Conservation (phyloP, 2,888 invertebrate genomes). For the Strigamia transsilvanica region DNA sequence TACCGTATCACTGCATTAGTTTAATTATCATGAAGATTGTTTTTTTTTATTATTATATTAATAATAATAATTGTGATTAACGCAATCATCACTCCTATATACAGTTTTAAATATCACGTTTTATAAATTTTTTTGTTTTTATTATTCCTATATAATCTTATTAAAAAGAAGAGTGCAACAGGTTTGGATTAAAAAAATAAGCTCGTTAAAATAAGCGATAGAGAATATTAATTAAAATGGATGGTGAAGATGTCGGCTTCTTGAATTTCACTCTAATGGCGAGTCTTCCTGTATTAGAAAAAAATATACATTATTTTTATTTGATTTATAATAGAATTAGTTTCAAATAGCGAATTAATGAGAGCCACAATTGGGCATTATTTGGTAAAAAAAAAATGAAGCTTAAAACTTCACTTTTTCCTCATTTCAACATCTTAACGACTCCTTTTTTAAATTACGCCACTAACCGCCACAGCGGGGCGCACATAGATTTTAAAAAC, state of each 20-base stretch:
- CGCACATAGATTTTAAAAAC: too few relatives aligned
- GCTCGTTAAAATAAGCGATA: not conserved
- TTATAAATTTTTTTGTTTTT: not conserved
- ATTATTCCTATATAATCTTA: constrained; percentile 17
- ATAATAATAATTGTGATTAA: not conserved
- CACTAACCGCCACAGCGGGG: too few relatives aligned
- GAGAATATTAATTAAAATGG: not conserved
- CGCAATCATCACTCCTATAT: not conserved
- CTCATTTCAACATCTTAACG: too few relatives aligned
- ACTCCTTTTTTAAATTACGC: too few relatives aligned
- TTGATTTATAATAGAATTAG: too few relatives aligned
- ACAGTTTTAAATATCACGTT: not conserved
- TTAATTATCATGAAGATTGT: not conserved
- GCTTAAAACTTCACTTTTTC: too few relatives aligned
- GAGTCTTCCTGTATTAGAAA: constrained; percentile 5
- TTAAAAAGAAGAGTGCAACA: constrained; percentile 17
- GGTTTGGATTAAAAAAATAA: not conserved
- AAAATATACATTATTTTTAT: not conserved
- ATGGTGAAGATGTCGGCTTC: not conserved
- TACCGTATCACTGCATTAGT: not conserved
- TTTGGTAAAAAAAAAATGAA: too few relatives aligned
- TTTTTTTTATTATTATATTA: not conserved
- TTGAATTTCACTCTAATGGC: constrained; percentile 17
- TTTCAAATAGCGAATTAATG: too few relatives aligned
- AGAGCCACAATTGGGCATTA: too few relatives aligned